Conservation (phyloP, 2,888 invertebrate species). For the Lamellibrachia columna region DNA sequence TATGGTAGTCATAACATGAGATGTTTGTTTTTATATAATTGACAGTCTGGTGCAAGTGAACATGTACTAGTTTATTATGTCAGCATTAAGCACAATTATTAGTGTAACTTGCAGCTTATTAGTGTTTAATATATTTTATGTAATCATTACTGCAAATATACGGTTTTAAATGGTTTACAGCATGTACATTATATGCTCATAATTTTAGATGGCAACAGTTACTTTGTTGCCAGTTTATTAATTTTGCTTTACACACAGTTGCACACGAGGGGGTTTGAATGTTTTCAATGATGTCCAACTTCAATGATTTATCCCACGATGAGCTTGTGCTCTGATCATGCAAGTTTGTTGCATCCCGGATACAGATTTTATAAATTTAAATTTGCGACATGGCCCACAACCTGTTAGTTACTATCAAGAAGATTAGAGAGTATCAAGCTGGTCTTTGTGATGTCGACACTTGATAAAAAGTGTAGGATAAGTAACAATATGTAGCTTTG, state of each 20-base stretch:
- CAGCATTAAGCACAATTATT: not conserved
- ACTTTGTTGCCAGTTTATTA: not conserved
- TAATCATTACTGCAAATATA: slow-evolving; percentile 12
- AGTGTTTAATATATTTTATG: slow-evolving; percentile 16
- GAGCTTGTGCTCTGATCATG: not conserved
- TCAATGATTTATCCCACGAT: not conserved
- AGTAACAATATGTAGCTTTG: not conserved
- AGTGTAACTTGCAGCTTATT: not conserved
- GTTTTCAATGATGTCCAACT: not conserved
- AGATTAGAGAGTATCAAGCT: not conserved
- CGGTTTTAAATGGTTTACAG: not conserved
- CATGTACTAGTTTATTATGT: not conserved
- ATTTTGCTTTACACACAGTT: slow-evolving; percentile 4
- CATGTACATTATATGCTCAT: slow-evolving; percentile 16
- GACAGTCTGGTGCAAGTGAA: not conserved
- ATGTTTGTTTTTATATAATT: not conserved
- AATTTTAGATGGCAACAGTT: not conserved
- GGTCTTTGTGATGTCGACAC: not conserved
- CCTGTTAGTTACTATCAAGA: not conserved
- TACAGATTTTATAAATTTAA: not conserved
- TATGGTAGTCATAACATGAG: not conserved
- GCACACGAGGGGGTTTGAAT: not conserved
- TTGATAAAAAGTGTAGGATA: not conserved
- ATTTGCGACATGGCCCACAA: not conserved
- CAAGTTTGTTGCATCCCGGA: not conserved